Conservation (phyloP, 2,797 vertebrate species). For the Coracias cyanogaster region DNA sequence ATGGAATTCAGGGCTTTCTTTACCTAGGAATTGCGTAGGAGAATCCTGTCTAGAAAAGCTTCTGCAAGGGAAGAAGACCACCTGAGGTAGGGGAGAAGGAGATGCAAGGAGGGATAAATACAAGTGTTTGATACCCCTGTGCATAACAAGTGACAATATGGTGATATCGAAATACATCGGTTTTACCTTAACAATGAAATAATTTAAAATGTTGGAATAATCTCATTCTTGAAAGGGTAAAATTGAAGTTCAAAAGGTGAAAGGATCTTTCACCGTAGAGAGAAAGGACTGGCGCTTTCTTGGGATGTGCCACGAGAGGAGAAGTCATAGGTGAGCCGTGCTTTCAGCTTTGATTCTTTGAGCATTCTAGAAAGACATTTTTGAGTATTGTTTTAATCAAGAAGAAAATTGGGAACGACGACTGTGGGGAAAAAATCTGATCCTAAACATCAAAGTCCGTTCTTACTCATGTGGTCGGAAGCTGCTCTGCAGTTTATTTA, state of each 20-base stretch:
- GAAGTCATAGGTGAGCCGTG: neutral
- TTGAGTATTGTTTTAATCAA: neutral
- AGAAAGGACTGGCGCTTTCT: neutral
- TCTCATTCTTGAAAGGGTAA: neutral
- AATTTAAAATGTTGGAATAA: neutral
- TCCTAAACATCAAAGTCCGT: neutral
- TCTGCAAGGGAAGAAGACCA: neutral
- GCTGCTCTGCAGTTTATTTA: neutral
- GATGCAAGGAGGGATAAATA: neutral
- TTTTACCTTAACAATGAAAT: neutral
- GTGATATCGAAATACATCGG: neutral
- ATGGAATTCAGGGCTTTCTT: neutral
- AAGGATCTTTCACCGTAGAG: neutral
- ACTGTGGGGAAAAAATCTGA: neutral
- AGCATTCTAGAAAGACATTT: neutral
- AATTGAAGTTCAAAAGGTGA: neutral
- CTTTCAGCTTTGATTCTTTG: neutral
- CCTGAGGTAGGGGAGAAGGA: neutral
- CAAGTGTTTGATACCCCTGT: accelerated
- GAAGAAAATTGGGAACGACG: constrained; percentile 12
- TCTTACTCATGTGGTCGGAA: neutral
- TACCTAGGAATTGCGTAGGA: neutral
- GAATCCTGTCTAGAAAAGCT: neutral
- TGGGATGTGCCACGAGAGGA: neutral
- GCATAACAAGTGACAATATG: neutral